Conservation (phyloP, 2,888 invertebrate genomes). For the Iphiclides podalirius region DNA sequence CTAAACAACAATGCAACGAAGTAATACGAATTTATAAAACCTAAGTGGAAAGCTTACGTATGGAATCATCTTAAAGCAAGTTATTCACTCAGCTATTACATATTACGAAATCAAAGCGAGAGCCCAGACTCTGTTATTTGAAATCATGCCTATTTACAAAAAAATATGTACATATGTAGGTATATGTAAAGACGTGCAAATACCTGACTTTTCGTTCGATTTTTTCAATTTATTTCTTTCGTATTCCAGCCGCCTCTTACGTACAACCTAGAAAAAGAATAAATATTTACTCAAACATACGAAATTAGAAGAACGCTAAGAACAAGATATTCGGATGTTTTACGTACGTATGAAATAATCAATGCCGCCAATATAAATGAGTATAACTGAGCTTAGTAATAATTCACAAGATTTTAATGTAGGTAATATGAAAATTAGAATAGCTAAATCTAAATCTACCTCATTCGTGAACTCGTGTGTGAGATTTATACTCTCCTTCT, state of each 20-base stretch:
- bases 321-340: background rate
- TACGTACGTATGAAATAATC: background rate
- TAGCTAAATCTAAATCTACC: conserved; percentile 35
- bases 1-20: no score
- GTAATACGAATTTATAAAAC: background rate
- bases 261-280: conserved; percentile 52
- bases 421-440: background rate
- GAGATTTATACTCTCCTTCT: conserved; percentile 76
- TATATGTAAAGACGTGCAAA: conserved; percentile 17
- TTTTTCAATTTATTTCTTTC: conserved; percentile 39
- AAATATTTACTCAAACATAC: background rate
- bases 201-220: conserved; percentile 35
- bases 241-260: conserved; percentile 53
- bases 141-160: background rate
- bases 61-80: background rate
- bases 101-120: no score
- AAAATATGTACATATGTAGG: background rate
- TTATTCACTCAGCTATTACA: no score
- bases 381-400: no score
- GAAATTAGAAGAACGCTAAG: background rate
- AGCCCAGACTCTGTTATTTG: background rate
- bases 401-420: background rate
- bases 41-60: background rate
- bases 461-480: conserved; percentile 82
- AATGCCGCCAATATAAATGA: no score